Percentiles rank a stretch among this genome's conserved stretches.
phyloP scores from a whole-genome alignment of 2,113 vertebrate species.

The Aviceda subcristata region DNA sequence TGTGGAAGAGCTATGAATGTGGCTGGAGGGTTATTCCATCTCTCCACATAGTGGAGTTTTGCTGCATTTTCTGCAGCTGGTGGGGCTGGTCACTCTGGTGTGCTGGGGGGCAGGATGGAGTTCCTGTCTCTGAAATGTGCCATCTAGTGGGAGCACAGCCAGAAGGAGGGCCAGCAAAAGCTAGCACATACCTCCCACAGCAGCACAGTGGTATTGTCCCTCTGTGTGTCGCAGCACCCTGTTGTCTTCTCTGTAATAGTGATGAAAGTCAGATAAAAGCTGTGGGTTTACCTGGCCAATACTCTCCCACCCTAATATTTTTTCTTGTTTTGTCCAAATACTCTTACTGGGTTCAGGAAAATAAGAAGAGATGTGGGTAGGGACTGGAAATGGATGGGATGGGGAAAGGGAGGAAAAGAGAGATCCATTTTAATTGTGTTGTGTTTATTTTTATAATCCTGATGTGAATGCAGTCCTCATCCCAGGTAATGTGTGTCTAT shows the following conservation, averaged over 20 bases:
- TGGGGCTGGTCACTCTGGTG: rapidly evolving
- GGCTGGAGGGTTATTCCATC: background rate
- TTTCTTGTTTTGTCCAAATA: background rate
- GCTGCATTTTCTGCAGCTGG: background rate
- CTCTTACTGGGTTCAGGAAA: background rate
- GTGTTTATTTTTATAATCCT: constrained; percentile 60
- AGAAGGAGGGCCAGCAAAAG: background rate
- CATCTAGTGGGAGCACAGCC: background rate
- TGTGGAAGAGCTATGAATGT: background rate
- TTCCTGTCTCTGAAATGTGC: background rate
- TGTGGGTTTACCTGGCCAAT: background rate
- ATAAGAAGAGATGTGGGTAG: background rate
- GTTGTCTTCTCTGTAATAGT: background rate
- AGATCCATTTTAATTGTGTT: constrained; percentile 57
- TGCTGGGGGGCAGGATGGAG: background rate
- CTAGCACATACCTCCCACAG: background rate
- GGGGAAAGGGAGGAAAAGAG: background rate
- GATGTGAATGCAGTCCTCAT: constrained; percentile 79
- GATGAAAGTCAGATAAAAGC: background rate
- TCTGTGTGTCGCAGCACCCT: background rate
- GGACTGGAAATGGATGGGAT: background rate
- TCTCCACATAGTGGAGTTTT: background rate
- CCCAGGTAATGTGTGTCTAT: constrained; percentile 75
- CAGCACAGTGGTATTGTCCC: background rate
- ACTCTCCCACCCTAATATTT: background rate